Percentiles rank a stretch among this genome's conserved stretches.
Conservation (phyloP, 35 echinoderm and acorn worm genomes). For the Lytechinus pictus region DNA sequence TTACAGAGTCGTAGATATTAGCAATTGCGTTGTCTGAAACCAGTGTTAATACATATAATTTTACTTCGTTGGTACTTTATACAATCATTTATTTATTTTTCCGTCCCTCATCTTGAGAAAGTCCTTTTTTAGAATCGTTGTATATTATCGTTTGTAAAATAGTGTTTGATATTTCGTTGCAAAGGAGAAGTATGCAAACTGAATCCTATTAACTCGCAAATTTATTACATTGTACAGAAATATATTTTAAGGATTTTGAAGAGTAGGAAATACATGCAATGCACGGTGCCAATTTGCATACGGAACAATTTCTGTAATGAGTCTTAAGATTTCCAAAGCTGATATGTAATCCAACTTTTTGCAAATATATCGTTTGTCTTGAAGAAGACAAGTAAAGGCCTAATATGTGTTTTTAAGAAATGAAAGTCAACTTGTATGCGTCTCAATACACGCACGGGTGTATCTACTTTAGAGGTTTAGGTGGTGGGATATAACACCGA, state of each 20-base stretch:
- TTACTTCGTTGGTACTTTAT: background rate
- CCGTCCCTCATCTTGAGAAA: too few relatives aligned
- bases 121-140: background rate
- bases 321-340: too few relatives aligned
- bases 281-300: too few relatives aligned
- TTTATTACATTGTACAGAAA: too few relatives aligned
- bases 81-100: background rate
- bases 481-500: background rate
- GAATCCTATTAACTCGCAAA: background rate
- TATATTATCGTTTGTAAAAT: background rate
- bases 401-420: too few relatives aligned
- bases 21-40: background rate
- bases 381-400: too few relatives aligned
- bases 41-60: background rate
- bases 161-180: background rate
- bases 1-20: background rate
- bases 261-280: too few relatives aligned
- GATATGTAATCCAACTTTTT: too few relatives aligned
- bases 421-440: background rate
- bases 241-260: too few relatives aligned
- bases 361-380: too few relatives aligned
- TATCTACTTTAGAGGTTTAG: background rate
- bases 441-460: background rate
- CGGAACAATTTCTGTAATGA: too few relatives aligned
- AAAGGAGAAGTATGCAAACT: background rate